Conservation (phyloP, 2,797 vertebrate species). For the Lepilemur septentrionalis region DNA sequence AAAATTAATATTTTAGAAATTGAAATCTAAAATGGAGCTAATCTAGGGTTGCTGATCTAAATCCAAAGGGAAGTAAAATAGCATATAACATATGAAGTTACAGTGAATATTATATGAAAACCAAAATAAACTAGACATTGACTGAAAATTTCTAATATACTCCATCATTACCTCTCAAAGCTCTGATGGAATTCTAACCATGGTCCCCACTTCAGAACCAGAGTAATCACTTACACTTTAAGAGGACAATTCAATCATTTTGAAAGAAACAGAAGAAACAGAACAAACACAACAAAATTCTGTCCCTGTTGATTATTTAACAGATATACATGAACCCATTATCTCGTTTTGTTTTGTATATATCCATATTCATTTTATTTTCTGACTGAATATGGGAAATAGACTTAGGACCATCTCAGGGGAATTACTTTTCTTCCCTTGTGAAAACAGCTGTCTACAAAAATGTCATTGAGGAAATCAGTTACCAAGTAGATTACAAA, state of each 20-base stretch:
- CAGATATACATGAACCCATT: neutral
- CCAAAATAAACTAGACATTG: neutral
- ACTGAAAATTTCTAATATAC: neutral
- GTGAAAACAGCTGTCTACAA: conserved; percentile 13
- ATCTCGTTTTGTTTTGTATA: neutral
- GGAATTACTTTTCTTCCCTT: neutral
- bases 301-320: neutral
- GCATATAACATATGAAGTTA: neutral
- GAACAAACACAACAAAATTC: neutral
- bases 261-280: neutral
- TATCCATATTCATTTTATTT: neutral
- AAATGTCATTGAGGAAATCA: neutral
- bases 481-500: conserved; percentile 3
- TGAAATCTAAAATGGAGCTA: neutral
- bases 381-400: neutral
- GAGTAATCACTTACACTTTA: conserved; percentile 10
- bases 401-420: neutral
- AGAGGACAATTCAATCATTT: neutral
- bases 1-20: conserved; percentile 62
- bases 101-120: neutral
- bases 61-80: conserved; percentile 25
- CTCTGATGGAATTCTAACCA: neutral
- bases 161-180: neutral
- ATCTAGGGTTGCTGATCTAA: neutral
- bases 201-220: neutral